Base-by-base conservation (phyloP, 2,113 vertebrate species). In the Heteronetta atricapilla region DNA sequence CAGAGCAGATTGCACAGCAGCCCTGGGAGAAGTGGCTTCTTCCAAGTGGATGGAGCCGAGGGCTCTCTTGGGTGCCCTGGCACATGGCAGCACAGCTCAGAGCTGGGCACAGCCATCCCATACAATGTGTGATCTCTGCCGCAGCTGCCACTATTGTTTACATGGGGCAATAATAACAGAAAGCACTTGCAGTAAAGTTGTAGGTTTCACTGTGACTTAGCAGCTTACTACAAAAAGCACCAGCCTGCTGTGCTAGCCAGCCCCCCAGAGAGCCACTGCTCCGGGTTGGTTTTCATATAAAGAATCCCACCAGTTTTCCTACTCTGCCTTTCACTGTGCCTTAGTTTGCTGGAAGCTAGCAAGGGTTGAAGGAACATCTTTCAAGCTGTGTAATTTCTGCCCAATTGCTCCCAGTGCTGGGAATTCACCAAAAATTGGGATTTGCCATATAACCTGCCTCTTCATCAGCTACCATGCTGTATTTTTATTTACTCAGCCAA, bases 1-100 rank as follows among this genome's bases (percentile, higher is more conserved):
- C 15, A 83, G 19, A 80, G 53, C 26, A 62, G n/a, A 68, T 29
- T 2, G 1, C 22, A 31, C 64, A 70, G 22, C 26, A 77, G 8
- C 12, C 20, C 34, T 74, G 44, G 13, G 34, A 86, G 31, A 82
- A 78, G 55, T 31, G 33, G 9, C 36, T 73, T 82, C 25, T 88
- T 70, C 22, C 38, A 34, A 60, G 38, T 11, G 10, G 12, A 42
- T 26, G 42, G 26, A 78, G 21, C 5, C 0, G 1, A 69, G 1
- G 2, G n/a, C 7, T 82, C 38, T 55, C 67, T 55, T 0, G 1
- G 11, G 10, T 85, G 22, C 10, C 22, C 34, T 8, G 8, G 33
- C 19, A 58, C 2, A 2, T 2, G 29, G 36, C 31, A 33, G n/a
- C 17, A 18, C 15, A 23, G 25, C 67, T 58, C 29, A 36, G 63